Evolutionary conservation across 2,797 vertebrate species (phyloP).

Genomic region (Eupleurogrammus muticus): DNA sequence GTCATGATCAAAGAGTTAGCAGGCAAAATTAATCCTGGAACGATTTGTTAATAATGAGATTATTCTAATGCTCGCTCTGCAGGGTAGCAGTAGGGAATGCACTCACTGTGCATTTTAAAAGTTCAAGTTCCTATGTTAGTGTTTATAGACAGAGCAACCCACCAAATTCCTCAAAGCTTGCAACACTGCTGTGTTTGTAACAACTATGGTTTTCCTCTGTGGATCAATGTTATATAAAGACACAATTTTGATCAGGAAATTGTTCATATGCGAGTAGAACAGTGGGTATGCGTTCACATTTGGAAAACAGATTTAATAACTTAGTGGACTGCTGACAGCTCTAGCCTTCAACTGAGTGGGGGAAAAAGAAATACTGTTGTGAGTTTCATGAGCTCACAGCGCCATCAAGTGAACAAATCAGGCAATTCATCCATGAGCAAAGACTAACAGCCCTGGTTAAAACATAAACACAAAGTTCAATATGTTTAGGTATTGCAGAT

Average conservation of each 20-base stretch:
- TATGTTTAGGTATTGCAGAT: too few relatives aligned
- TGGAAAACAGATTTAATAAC: slow-evolving; percentile 33
- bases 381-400: slow-evolving; percentile 41
- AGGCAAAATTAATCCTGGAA: slow-evolving; percentile 5
- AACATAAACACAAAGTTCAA: background rate
- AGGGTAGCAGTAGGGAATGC: background rate
- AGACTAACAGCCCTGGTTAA: background rate
- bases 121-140: background rate
- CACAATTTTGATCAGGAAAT: slow-evolving; percentile 24
- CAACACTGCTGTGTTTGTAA: background rate
- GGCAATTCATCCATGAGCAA: slow-evolving; percentile 20
- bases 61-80: background rate
- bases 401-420: slow-evolving; percentile 73
- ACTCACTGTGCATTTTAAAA: background rate
- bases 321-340: background rate
- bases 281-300: slow-evolving; percentile 13
- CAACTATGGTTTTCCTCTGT: background rate
- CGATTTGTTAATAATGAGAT: background rate
- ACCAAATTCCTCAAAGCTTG: slow-evolving; percentile 7
- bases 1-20: background rate
- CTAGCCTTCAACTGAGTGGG: background rate
- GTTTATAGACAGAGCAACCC: background rate
- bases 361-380: background rate
- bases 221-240: slow-evolving; percentile 24
- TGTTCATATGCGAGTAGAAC: slow-evolving; percentile 9